Conservation (phyloP, 2,797 vertebrate species). For the Argya squamiceps region DNA sequence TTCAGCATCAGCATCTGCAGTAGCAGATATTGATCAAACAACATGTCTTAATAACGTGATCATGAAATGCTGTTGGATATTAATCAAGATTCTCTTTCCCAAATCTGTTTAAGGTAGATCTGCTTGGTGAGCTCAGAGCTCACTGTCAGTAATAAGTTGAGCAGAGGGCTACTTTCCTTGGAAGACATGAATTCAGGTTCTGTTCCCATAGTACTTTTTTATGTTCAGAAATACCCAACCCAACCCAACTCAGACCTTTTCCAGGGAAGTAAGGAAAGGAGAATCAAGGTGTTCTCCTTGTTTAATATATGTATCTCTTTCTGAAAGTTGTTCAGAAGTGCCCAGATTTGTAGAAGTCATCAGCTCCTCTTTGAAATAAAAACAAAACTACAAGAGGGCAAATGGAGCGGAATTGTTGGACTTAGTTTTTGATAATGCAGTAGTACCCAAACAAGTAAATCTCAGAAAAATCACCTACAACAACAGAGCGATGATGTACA, state of each 20-base stretch:
- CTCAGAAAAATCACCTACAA: not conserved
- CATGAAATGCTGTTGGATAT: not conserved
- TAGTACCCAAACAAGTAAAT: not conserved
- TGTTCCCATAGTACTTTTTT: not conserved
- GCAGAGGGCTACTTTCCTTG: not conserved
- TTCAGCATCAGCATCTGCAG: not conserved
- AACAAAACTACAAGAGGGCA: not conserved
- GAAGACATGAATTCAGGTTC: fast-evolving
- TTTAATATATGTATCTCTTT: not conserved
- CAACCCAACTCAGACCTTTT: not conserved
- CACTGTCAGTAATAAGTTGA: not conserved
- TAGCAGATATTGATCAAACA: not conserved
- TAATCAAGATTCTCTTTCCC: not conserved
- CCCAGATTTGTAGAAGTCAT: not conserved
- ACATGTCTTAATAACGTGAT: not conserved
- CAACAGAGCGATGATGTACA: not conserved
- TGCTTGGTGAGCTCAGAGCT: not conserved
- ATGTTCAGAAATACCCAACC: not conserved
- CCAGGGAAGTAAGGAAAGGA: not conserved
- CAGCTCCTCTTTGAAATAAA: not conserved
- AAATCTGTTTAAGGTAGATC: not conserved
- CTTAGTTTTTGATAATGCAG: not conserved
- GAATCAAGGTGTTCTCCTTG: not conserved
- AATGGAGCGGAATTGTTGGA: not conserved
- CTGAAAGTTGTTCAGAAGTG: not conserved